Evolutionary conservation across 1,140 invertebrate genomes (phyloP), one percentile per base, ranked within the genome.

Genomic region (Heterodera schachtii): DNA sequence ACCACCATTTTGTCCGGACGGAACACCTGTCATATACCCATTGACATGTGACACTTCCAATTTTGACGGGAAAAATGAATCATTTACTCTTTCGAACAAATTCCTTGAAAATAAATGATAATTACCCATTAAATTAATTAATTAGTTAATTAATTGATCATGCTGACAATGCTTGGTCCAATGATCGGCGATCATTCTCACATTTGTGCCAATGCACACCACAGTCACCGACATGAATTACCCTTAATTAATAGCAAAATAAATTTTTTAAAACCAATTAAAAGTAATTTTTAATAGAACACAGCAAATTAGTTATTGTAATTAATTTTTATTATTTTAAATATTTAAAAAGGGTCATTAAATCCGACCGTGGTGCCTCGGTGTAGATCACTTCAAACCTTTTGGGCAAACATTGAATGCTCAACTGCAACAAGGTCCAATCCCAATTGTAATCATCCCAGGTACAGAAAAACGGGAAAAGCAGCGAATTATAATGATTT

Each of bases 371-470:
- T 2, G 91, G 90, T 11, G 90, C 90, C 80, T 91, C 91, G 82
- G 91, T 88, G 70, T 90, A 90, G 73, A 91, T 87, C 13, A 90
- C 89, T 66, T 86, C 84, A 46, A 92, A 87, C 80, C 76, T 73
- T 31, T 94, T 91, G 7, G 89, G 84, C 79, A 96, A 91, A 90
- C 96, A 96, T 82, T 90, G 91, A 82, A 90, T 90, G 52, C 84
- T 95, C 19, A 98, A 92, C 90, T 97, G 94, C 85, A 98, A 94
- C 69, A 85, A 52, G 49, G 95, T 96, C 95, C 97, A 98, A 87
- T 99, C 97, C 97, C 97, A 99, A 90, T 98, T 99, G 91, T 99
- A 99, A 89, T 99, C 97, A 90, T 99, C 97, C 92, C 96, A 98
- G 4, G 93, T 93, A 91, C 97, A 99, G 91, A 98, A 98, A 87